Percentiles rank a stretch among this genome's conserved stretches.
Conservation (phyloP, 1,140 invertebrate genomes). For the honey bee (Apis mellifera) region Amel_HAv3.1 CM009941.2:9828001-9828500, state of each 20-base stretch:
- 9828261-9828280: background rate
- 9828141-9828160: slow-evolving; percentile 46
- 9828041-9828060: background rate
- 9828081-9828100: slow-evolving; percentile 31
- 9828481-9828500: background rate
- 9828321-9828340: too few relatives aligned
- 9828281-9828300: background rate
- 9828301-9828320: too few relatives aligned
- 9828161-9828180: slow-evolving; percentile 24
- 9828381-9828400: slow-evolving; percentile 10
- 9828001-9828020: slow-evolving; percentile 28
- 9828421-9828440: slow-evolving; percentile 58
- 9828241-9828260: slow-evolving; percentile 30
- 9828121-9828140: slow-evolving; percentile 47
- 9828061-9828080: background rate
- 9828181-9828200: slow-evolving; percentile 27
- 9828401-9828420: slow-evolving; percentile 23
- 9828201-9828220: slow-evolving; percentile 35
- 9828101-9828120: slow-evolving; percentile 42
- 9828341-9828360: background rate
- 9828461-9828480: slow-evolving; percentile 43
- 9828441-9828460: slow-evolving; percentile 46
- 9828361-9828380: slow-evolving; percentile 21
- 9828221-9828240: slow-evolving; percentile 8
- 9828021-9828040: background rate